A percentile compares a stretch with the other conserved stretches of the same genome.
These are phyloP conservation scores for Campylomormyrus numenius DNA, from an alignment of 2,113 vertebrate species.

Conservation along the genomic window DNA sequence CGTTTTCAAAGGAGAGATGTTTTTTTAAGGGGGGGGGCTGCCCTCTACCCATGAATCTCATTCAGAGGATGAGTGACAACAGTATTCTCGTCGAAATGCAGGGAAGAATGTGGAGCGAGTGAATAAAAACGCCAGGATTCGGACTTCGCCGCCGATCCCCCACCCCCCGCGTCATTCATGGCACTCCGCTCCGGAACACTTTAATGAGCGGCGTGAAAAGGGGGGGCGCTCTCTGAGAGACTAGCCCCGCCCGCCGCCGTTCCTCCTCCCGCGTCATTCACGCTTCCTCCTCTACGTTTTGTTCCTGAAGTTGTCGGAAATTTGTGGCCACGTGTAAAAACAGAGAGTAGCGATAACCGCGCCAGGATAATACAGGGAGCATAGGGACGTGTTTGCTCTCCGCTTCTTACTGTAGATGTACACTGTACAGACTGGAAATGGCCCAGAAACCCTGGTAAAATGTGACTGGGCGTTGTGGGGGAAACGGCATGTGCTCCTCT, in stretches of 20 bases:
- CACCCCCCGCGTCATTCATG: background rate
- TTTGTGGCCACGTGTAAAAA: background rate
- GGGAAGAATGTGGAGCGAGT: conserved; percentile 58
- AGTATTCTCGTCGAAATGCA: conserved; percentile 63
- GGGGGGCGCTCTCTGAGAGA: background rate
- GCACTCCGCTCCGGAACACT: background rate
- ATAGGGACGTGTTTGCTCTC: background rate
- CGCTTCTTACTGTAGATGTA: background rate
- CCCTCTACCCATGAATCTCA: conserved; percentile 62
- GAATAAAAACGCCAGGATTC: conserved; percentile 59
- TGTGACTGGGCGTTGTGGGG: background rate
- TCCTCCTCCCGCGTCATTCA: too few species aligned
- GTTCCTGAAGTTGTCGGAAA: background rate
- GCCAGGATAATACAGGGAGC: too few species aligned
- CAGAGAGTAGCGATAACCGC: background rate
- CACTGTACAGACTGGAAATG: background rate
- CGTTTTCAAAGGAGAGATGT: background rate
- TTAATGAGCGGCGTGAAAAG: background rate
- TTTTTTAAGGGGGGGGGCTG: conserved; percentile 4
- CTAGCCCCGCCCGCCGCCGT: background rate
- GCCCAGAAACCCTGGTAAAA: background rate
- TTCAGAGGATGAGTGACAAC: conserved; percentile 65
- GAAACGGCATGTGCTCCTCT: background rate
- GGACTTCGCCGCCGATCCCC: conserved; percentile 48
- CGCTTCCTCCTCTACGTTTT: background rate